Percentiles rank a stretch among this genome's conserved stretches.
phyloP scores from a whole-genome alignment of 2,113 vertebrate genomes.

The Stigmatopora argus region DNA sequence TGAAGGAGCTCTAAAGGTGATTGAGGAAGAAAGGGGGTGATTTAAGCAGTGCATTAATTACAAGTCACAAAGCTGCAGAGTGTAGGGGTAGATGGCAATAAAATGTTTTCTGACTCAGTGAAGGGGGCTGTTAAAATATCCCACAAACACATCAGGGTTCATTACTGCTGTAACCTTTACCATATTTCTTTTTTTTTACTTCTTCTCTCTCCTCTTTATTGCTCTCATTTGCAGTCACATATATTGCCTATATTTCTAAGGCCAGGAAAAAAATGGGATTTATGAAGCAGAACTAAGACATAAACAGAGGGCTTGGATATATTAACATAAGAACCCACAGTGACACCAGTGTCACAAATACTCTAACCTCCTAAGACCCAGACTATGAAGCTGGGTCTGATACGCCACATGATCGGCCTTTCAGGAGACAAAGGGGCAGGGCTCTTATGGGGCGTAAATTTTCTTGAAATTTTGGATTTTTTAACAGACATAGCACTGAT shows the following conservation, averaged over 20 bases:
- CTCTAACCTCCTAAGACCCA: too few species aligned
- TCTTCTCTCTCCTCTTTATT: constrained; percentile 24
- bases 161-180: constrained; percentile 49
- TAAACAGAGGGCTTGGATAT: constrained; percentile 13
- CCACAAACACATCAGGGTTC: constrained; percentile 56
- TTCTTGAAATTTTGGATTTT: too few species aligned
- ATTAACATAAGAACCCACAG: constrained; percentile 13
- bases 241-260: constrained; percentile 29
- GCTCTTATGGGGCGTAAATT: too few species aligned
- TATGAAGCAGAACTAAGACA: constrained; percentile 18
- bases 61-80: constrained; percentile 43
- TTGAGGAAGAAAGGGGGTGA: constrained; percentile 45
- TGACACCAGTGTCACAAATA: not conserved
- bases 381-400: too few species aligned
- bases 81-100: constrained; percentile 39
- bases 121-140: constrained; percentile 49
- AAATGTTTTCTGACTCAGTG: constrained; percentile 52
- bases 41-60: constrained; percentile 57
- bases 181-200: constrained; percentile 22
- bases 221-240: constrained; percentile 42
- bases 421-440: too few species aligned
- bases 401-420: too few species aligned
- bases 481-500: too few species aligned
- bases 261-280: constrained; percentile 27
- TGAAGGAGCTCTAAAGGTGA: constrained; percentile 53